Evolutionary conservation across 2,797 vertebrate species (phyloP).

Genomic region (Nasua narica): DNA sequence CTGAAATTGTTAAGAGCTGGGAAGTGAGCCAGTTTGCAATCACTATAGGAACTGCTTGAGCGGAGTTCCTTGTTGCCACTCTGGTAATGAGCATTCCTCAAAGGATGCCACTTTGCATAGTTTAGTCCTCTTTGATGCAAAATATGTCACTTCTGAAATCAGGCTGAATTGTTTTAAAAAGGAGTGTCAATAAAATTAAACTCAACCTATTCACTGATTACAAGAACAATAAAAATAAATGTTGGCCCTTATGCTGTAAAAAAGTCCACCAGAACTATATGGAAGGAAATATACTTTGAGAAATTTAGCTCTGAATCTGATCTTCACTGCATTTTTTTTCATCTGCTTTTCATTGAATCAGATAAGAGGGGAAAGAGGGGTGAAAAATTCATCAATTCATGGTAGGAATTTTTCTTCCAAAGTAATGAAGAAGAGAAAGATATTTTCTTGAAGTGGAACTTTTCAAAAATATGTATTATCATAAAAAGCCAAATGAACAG

Average conservation of each 20-base stretch:
- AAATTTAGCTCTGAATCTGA: not conserved
- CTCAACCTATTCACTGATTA: slow-evolving; percentile 54
- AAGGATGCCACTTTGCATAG: slow-evolving; percentile 50
- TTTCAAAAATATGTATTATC: slow-evolving; percentile 23
- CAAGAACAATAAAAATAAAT: slow-evolving; percentile 62
- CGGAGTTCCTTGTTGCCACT: slow-evolving; percentile 55
- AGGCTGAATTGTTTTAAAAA: slow-evolving; percentile 58
- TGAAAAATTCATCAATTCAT: slow-evolving; percentile 11
- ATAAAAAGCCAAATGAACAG: slow-evolving; percentile 28
- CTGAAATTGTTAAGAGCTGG: slow-evolving; percentile 52
- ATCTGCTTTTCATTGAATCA: not conserved
- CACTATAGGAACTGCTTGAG: slow-evolving; percentile 62
- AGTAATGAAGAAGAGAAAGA: slow-evolving; percentile 1
- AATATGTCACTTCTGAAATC: slow-evolving; percentile 59
- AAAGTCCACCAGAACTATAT: slow-evolving; percentile 22
- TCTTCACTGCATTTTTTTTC: not conserved
- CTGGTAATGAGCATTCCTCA: slow-evolving; percentile 59
- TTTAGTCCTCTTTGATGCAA: slow-evolving; percentile 50
- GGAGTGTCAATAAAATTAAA: slow-evolving; percentile 68
- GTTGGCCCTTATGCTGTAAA: not conserved
- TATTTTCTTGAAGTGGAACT: not conserved
- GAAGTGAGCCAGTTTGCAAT: slow-evolving; percentile 67
- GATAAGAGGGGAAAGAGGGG: not conserved
- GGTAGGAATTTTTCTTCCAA: not conserved
- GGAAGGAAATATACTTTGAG: not conserved